Evolutionary conservation across 2,113 vertebrate genomes (phyloP), one percentile per base, ranked within the genome.

Genomic region (Pyxicephalus adspersus): DNA sequence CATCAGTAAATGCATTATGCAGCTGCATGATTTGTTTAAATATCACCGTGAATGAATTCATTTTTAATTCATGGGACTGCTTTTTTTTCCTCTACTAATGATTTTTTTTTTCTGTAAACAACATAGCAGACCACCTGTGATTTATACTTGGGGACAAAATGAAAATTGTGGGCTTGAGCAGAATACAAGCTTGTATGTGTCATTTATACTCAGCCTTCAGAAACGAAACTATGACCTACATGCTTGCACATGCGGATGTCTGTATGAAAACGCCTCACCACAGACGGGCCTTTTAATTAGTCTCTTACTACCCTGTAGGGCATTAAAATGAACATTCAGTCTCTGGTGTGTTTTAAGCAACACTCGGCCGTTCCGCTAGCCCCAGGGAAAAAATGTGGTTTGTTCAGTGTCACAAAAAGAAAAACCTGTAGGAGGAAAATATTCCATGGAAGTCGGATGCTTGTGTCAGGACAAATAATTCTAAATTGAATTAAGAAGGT

Each of bases 341-440:
- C 52, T 74, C 71, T 74, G 71, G 71, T 74, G 71, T 74, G 71
- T 60, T 60, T 74, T 74, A 74, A 74, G 51, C 71, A 74, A 74
- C 71, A 74, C 71, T 54, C n/a, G 16, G 20, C 54, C 70, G n/a
- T 60, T 74, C 71, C 34, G 54, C 28, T 38, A 34, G 34, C 55
- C 31, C 54, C 54, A 54, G 38, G 25, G 57, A 60, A 15, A 58
- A 29, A 74, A 54, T 58, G 50, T 74, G 28, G 29, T 22, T 55
- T 55, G 29, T 74, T 74, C 22, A 38, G 71, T 74, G 29, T 60
- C 71, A 74, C 54, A n/a, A 15, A 31, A 57, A 58, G 6, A 74
- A 58, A 60, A 54, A 34, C 16, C 57, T 11, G 52, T 31, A 29
- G 71, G 22, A 74, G 71, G 71, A 74, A 74, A 74, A 76, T 76